Percentiles rank a stretch among this genome's conserved stretches.
phyloP scores from a whole-genome alignment of 1,140 invertebrate species.

The Galendromus occidentalis region DNA sequence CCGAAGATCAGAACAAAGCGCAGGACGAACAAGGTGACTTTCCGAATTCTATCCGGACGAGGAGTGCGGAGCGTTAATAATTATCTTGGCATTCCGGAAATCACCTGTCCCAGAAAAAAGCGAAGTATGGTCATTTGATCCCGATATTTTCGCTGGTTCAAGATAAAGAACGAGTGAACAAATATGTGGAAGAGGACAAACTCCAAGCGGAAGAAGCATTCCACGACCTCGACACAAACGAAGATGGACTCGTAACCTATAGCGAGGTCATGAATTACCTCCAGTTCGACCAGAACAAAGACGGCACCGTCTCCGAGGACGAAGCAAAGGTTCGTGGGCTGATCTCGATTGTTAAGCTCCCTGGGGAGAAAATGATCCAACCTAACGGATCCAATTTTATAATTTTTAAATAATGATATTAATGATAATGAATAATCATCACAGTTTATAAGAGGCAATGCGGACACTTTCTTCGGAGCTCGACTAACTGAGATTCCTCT shows the following conservation, averaged over 20 bases:
- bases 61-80: neutral
- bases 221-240: conserved; percentile 48
- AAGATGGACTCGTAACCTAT: conserved; percentile 46
- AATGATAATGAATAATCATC: too few species aligned
- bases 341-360: too few species aligned
- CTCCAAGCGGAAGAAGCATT: conserved; percentile 48
- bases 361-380: too few species aligned
- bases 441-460: too few species aligned
- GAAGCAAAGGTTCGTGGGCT: conserved; percentile 42
- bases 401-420: conserved; percentile 8
- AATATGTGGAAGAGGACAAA: conserved; percentile 28
- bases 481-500: too few species aligned
- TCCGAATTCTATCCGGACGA: neutral
- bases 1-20: conserved; percentile 21
- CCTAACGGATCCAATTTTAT: conserved; percentile 9
- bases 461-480: too few species aligned
- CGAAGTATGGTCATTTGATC: neutral
- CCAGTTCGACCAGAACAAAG: conserved; percentile 65
- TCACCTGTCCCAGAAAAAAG: neutral
- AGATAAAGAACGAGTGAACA: conserved; percentile 41
- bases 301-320: conserved; percentile 64
- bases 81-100: neutral
- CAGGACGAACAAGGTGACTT: conserved; percentile 15
- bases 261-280: conserved; percentile 52
- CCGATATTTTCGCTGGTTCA: conserved; percentile 31